Evolutionary conservation across 2,888 invertebrate genomes (phyloP), one percentile per base, ranked within the genome.

Genomic region (Chromoteleia sp.): DNA sequence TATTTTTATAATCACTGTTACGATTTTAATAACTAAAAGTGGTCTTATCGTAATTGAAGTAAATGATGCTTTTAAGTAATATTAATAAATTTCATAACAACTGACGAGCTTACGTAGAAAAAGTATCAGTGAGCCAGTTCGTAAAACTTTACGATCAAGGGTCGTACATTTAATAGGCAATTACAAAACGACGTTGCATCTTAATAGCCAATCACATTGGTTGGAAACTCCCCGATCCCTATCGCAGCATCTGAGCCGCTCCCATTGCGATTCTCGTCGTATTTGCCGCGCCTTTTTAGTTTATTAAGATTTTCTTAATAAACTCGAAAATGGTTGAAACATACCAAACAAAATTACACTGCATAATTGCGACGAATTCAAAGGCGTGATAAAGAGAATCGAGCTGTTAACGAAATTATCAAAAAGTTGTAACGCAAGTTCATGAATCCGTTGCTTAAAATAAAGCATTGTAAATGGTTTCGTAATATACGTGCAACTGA

Each of bases 151-250:
- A 71, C 43, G 70, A 77, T 65, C 56, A 15, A 43, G 56, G 41
- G 33, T 65, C 65, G 65, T 78, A 70, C 65, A 56, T 56, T 77
- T 77, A 65, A 77, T 78, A 58, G 78, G 39, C 71, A 71, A 65
- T 78, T 78, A 71, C 41, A 71, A 65, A 78, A 78, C 58, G 48
- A 56, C 33, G 65, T 58, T 75, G 65, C 63, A 70, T 77, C 70
- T 70, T 77, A 70, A 70, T 77, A 78, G 77, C 50, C 71, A 71
- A 78, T 71, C 70, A 30, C 50, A 65, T 65, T 71, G 58, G 25
- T 54, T 48, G 54, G 52, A 63, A 54, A 56, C 33, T 63, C 15
- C 8, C 8, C 43, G 65, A 74, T 73, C 54, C 33, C 4, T 25
- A n/a, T 12, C 7, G 21, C 14, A 33, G 25, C 39, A 63, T 63